A percentile compares a stretch with the other conserved stretches of the same genome.
phyloP scores from a whole-genome alignment of 2,888 invertebrate genomes.

The Rhorus exstirpatorius region DNA sequence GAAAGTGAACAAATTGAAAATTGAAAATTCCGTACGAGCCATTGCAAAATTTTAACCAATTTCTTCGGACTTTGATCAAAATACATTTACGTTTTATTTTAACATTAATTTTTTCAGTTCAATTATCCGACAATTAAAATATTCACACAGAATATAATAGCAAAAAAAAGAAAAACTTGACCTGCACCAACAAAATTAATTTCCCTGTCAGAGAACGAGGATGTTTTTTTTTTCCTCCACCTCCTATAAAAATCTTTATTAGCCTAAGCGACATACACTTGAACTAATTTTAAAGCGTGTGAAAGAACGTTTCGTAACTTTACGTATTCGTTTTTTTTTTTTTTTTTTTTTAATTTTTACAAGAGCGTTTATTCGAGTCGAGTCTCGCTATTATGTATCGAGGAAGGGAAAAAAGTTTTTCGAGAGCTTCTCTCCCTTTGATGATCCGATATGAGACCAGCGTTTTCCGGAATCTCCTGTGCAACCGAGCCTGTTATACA shows the following conservation, averaged over 20 bases:
- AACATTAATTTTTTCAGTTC: too few relatives aligned
- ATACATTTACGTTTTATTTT: too few relatives aligned
- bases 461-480: constrained; percentile 76
- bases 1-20: constrained; percentile 37
- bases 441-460: constrained; percentile 74
- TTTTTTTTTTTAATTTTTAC: constrained; percentile 36
- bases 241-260: constrained; percentile 19
- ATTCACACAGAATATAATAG: not conserved
- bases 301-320: constrained; percentile 56
- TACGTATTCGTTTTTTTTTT: too few relatives aligned
- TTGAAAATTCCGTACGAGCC: too few relatives aligned
- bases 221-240: not conserved
- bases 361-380: constrained; percentile 26
- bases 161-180: not conserved
- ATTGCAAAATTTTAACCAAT: too few relatives aligned
- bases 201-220: too few relatives aligned
- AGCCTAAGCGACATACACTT: constrained; percentile 18
- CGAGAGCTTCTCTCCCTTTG: constrained; percentile 73
- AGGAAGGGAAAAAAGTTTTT: constrained; percentile 51
- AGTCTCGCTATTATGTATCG: constrained; percentile 26
- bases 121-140: too few relatives aligned
- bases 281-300: constrained; percentile 61
- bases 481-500: constrained; percentile 62
- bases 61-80: too few relatives aligned
- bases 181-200: too few relatives aligned